A percentile compares a stretch with the other conserved stretches of the same genome.
These are phyloP conservation scores for Lagopus muta DNA, from an alignment of 2,113 vertebrate species.

Conservation along the genomic window DNA sequence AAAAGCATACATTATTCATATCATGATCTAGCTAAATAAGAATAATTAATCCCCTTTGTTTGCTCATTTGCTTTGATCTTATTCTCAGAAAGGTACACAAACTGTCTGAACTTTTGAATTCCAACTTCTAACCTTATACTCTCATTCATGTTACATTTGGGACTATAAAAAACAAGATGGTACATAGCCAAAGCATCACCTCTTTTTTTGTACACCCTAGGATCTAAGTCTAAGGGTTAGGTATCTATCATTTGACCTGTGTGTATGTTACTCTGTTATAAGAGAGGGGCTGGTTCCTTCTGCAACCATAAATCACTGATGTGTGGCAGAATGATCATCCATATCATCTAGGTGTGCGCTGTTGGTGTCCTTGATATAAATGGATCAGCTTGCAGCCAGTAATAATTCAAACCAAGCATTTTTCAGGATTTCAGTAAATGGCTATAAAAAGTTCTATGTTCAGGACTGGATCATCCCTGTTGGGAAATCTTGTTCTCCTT, in stretches of 20 bases:
- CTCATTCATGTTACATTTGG: not conserved
- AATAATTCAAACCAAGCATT: constrained; percentile 7
- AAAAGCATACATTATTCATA: not conserved
- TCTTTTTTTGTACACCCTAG: not conserved
- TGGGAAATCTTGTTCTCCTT: not conserved
- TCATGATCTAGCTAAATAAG: not conserved
- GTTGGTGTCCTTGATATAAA: not conserved
- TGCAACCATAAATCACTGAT: not conserved
- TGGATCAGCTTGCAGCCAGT: not conserved
- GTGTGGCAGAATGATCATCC: not conserved
- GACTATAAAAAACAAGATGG: not conserved
- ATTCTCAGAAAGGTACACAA: not conserved
- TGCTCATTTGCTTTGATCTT: not conserved
- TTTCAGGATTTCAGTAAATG: constrained; percentile 8
- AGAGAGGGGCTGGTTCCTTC: not conserved
- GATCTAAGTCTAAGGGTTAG: not conserved
- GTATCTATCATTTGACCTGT: not conserved
- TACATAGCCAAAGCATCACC: not conserved
- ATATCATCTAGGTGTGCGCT: not conserved
- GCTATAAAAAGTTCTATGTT: not conserved
- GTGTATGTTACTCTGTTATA: constrained; percentile 10
- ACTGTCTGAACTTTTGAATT: not conserved
- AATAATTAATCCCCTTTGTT: not conserved
- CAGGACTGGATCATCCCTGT: not conserved
- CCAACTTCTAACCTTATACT: not conserved